Evolutionary conservation across 2,113 vertebrate species (phyloP), one percentile per base, ranked within the genome.

Genomic region (Daubentonia madagascariensis): DNA sequence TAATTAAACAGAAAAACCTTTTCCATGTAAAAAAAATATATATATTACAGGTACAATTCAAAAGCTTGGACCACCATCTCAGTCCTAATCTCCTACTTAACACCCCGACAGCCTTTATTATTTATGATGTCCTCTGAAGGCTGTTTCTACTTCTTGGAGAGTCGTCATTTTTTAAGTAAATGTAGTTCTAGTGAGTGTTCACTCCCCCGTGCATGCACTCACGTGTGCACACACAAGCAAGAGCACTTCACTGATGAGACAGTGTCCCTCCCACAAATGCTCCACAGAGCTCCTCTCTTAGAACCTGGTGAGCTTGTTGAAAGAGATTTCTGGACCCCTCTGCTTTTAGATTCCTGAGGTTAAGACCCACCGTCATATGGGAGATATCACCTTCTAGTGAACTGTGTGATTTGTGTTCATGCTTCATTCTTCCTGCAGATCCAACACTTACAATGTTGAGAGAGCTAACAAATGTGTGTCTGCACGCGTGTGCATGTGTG

Each of bases 391-490:
- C 30, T 8, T 30, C 61, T 32, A 18, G 70, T 11, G 8, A 59
- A 37, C 10, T 22, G 57, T 59, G 18, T 2, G 17, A 11, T 0
- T 0, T 6, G 13, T 17, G 23, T 5, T 28, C 84, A 4, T 9
- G 63, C 25, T 12, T 1, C 13, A 22, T 17, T 54, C 48, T 23
- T 40, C 45, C 67, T 40, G 10, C 11, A 59, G 28, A 4, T 1
- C 28, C 0, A 23, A 14, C 6, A 12, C 63, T 18, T 2, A 3
- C 0, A 0, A 7, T 2, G 2, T 2, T 22, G 3, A 32, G 5
- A 73, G 23, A 25, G 63, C 16, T 18, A 0, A 20, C 25, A 8
- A 4, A n/a, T 32, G 5, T 43, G 4, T 2, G 14, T 54, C 35
- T 13, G 17, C 32, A 68, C 6, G 18, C 30, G 22, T 23, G 7